These are phyloP conservation scores for Caranx ignobilis DNA, from an alignment of 2,113 vertebrate genomes.

Conservation along the genomic window DNA sequence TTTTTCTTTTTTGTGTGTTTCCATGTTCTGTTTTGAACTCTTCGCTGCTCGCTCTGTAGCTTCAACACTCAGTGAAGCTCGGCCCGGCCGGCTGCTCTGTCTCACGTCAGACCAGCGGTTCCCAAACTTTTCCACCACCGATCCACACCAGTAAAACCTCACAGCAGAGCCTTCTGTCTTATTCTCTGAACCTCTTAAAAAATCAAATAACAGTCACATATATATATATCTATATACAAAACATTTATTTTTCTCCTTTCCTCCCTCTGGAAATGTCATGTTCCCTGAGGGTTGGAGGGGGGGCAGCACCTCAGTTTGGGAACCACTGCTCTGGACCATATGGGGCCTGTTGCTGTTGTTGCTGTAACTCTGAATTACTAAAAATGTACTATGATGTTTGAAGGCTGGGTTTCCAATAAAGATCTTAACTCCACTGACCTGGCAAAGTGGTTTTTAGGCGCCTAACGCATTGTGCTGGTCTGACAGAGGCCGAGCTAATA, in stretches of 20 bases:
- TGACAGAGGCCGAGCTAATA: not conserved
- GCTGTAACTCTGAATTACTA: constrained; percentile 57
- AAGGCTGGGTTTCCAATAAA: constrained; percentile 79
- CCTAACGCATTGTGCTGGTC: not conserved
- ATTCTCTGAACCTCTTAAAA: constrained; percentile 8
- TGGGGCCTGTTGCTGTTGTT: constrained; percentile 43
- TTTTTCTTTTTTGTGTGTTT: constrained; percentile 8
- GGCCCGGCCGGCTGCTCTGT: not conserved
- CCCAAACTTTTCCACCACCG: constrained; percentile 24
- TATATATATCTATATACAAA: not conserved
- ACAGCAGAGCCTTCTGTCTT: constrained; percentile 13
- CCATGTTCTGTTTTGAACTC: constrained; percentile 20
- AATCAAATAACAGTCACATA: not conserved
- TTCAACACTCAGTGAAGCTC: not conserved
- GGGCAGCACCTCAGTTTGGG: constrained; percentile 49
- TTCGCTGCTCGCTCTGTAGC: constrained; percentile 28
- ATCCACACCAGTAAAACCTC: constrained; percentile 59
- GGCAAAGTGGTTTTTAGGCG: not conserved
- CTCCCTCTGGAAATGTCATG: not conserved
- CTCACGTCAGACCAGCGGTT: constrained; percentile 44
- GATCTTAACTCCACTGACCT: constrained; percentile 68
- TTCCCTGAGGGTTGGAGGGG: constrained; percentile 2
- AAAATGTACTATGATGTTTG: constrained; percentile 72
- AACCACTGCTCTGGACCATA: constrained; percentile 40
- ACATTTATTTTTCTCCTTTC: not conserved